phyloP scores from a whole-genome alignment of 2,797 vertebrate genomes.

The Alexandromys oeconomus region DNA sequence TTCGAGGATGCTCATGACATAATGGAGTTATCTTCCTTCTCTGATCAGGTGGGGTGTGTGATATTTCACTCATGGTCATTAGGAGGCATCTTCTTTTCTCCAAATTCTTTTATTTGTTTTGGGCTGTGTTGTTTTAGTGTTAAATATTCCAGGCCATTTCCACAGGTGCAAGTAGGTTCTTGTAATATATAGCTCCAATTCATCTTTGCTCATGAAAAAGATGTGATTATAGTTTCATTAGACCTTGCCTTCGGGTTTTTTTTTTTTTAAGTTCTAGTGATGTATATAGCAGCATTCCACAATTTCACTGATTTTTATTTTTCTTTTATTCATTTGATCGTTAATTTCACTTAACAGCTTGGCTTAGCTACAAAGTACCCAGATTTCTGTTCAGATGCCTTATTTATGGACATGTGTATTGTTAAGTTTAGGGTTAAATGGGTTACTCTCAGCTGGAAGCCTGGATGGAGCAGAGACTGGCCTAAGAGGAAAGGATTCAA shows the following conservation, averaged over 20 bases:
- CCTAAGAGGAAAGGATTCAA: neutral
- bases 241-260: neutral
- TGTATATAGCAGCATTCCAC: neutral
- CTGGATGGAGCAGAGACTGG: neutral
- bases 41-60: neutral
- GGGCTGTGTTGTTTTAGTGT: neutral
- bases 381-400: neutral
- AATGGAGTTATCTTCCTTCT: neutral
- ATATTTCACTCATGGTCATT: neutral
- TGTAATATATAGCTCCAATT: neutral
- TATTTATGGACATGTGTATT: neutral
- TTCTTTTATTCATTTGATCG: neutral
- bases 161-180: neutral
- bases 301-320: neutral
- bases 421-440: neutral
- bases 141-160: neutral
- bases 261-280: neutral
- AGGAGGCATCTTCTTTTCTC: neutral
- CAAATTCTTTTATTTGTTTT: neutral
- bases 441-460: too few species aligned
- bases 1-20: neutral
- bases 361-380: neutral
- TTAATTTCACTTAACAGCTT: neutral
- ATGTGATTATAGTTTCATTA: neutral
- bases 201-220: neutral